Base-by-base conservation (phyloP, 2,888 invertebrate genomes). In the Oscheius sp. region DNA sequence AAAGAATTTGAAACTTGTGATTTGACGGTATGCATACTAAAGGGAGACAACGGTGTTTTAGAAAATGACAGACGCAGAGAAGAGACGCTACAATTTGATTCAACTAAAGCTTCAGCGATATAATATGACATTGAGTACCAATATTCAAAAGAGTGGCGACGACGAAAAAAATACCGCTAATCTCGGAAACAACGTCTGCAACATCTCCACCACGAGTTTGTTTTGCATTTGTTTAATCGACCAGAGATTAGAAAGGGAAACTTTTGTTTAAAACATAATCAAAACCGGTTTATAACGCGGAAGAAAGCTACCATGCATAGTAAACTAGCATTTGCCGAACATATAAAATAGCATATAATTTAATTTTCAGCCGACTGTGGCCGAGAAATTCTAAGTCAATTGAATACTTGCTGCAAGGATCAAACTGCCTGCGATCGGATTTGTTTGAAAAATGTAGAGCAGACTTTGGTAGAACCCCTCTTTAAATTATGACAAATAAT, bases 1-100 rank as follows among this genome's bases (percentile, higher is more conserved):
- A 68, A 64, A 22, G 80, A 80, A 28, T 59, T 76, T 49, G 75
- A 75, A n/a, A 69, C 70, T 64, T 80, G 80, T 68, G 74, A 76
- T 41, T 65, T 73, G 3, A 73, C 76, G 24, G 78, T 74, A 47
- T n/a, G n/a, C n/a, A 26, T 50, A 28, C 20, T 8, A 44, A 67
- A 51, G 17, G 22, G 14, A 28, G 20, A 41, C 24, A 26, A 45
- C 9, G 8, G 12, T 47, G 32, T 49, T 75, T 45, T 67, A 78
- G 78, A 76, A 74, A 45, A 76, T 77, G 77, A 72, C 70, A 41
- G 72, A 75, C 20, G 65, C 67, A 24, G 77, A 77, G 61, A 73
- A 71, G 63, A 65, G 68, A 26, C 62, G 76, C 44, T 72, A 72
- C 56, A 70, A 72, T 32, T 47, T 70, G 38, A 68, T 79, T 64